A percentile compares a stretch with the other conserved stretches of the same genome.
phyloP scores from a whole-genome alignment of 2,113 vertebrate species.

The Mormoops blainvillei region DNA sequence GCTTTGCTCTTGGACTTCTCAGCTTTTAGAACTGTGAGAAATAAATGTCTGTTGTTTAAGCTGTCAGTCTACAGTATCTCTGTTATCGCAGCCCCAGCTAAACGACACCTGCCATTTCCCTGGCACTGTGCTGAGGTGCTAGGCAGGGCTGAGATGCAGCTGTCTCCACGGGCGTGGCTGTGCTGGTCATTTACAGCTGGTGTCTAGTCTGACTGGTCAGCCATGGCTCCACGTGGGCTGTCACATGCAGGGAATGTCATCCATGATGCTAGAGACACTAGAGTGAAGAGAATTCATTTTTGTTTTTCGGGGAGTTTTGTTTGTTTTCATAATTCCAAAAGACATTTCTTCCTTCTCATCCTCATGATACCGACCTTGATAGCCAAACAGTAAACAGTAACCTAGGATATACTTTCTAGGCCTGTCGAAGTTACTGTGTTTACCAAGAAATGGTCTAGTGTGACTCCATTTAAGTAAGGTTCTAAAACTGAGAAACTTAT shows the following conservation, averaged over 20 bases:
- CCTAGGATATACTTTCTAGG: neutral
- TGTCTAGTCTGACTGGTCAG: neutral
- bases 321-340: neutral
- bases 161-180: accelerated
- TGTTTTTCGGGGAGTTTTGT: neutral
- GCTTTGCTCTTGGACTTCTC: neutral
- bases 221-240: too few relatives aligned
- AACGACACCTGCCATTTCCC: neutral
- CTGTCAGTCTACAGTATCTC: neutral
- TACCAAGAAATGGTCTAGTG: neutral
- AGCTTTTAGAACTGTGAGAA: neutral
- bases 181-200: neutral
- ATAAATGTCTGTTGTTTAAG: neutral
- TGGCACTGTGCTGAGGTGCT: neutral
- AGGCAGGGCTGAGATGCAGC: neutral
- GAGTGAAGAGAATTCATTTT: neutral
- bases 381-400: neutral
- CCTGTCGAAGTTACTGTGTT: neutral
- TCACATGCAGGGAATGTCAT: neutral
- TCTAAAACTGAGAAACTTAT: neutral
- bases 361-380: neutral
- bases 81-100: neutral
- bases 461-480: neutral
- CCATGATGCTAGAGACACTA: neutral
- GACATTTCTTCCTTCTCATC: neutral